These are phyloP conservation scores for Sinelater perroti DNA, from an alignment of 2,888 invertebrate genomes.

Conservation along the genomic window DNA sequence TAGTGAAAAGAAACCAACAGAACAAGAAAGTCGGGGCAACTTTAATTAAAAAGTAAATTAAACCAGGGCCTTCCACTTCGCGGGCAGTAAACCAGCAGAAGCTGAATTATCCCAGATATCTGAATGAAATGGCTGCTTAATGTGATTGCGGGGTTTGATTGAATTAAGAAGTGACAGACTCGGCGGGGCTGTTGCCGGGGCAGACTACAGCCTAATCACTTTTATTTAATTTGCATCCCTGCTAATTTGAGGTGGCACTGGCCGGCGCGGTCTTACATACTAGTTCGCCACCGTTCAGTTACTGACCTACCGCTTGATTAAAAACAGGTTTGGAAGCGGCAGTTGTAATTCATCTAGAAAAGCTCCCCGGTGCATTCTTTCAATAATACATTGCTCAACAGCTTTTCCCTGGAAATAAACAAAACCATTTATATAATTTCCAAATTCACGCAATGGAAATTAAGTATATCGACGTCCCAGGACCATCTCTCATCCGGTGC, in stretches of 20 bases:
- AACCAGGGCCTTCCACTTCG: neutral
- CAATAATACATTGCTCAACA: no score
- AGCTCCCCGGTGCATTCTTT: neutral
- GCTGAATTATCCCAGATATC: constrained; percentile 15
- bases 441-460: constrained; percentile 32
- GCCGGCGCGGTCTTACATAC: no score
- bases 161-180: constrained; percentile 36
- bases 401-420: no score
- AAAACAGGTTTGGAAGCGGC: no score
- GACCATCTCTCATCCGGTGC: constrained; percentile 22
- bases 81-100: constrained; percentile 4
- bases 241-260: no score
- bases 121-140: constrained; percentile 22
- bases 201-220: constrained; percentile 25
- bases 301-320: no score
- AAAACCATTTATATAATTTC: constrained; percentile 30
- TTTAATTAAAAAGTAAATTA: constrained; percentile 22
- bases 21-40: no score
- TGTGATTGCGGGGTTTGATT: constrained; percentile 33
- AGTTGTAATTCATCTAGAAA: no score
- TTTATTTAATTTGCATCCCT: constrained; percentile 26
- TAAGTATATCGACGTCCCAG: constrained; percentile 31
- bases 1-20: no score
- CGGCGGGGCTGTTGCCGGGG: constrained; percentile 17
- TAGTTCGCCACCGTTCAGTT: no score